A percentile compares a stretch with the other conserved stretches of the same genome.
phyloP scores from a whole-genome alignment of 1,140 invertebrate species.

The Steinernema khuongi region DNA sequence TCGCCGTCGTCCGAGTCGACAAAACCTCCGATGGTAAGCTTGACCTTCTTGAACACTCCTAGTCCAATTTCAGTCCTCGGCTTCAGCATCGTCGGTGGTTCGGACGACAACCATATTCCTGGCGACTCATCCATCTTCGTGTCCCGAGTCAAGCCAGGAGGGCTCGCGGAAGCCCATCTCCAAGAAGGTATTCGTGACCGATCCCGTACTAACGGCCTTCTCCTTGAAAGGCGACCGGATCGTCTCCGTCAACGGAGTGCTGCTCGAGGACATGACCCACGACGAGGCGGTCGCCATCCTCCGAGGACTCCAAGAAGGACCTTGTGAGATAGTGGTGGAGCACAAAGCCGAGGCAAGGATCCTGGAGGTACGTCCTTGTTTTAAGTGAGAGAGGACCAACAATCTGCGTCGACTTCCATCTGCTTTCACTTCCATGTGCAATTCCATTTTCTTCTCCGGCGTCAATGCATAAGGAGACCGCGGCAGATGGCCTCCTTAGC shows the following conservation, averaged over 20 bases:
- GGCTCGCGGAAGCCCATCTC: slow-evolving; percentile 59
- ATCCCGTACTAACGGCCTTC: slow-evolving; percentile 22
- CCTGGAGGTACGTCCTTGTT: neutral
- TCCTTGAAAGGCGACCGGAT: neutral
- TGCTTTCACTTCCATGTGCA: too few relatives aligned
- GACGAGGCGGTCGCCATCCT: slow-evolving; percentile 48
- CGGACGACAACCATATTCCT: slow-evolving; percentile 59
- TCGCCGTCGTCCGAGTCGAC: neutral
- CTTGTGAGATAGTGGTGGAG: neutral
- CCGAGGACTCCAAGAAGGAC: neutral
- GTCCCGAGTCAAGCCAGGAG: slow-evolving; percentile 59
- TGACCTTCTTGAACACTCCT: neutral
- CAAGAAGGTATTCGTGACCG: slow-evolving; percentile 59
- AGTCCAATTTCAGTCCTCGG: slow-evolving; percentile 43
- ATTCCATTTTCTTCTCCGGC: too few relatives aligned
- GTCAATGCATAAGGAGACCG: too few relatives aligned
- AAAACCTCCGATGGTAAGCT: neutral
- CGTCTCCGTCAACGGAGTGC: slow-evolving; percentile 42
- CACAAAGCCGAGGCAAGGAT: neutral
- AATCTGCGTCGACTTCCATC: neutral
- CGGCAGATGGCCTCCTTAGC: too few relatives aligned
- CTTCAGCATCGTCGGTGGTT: slow-evolving; percentile 62
- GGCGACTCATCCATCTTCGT: slow-evolving; percentile 61
- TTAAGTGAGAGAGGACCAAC: neutral
- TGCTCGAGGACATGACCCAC: slow-evolving; percentile 32